Evolutionary conservation across 2,113 vertebrate species (phyloP).

Genomic region (Nesospiza acunhae): DNA sequence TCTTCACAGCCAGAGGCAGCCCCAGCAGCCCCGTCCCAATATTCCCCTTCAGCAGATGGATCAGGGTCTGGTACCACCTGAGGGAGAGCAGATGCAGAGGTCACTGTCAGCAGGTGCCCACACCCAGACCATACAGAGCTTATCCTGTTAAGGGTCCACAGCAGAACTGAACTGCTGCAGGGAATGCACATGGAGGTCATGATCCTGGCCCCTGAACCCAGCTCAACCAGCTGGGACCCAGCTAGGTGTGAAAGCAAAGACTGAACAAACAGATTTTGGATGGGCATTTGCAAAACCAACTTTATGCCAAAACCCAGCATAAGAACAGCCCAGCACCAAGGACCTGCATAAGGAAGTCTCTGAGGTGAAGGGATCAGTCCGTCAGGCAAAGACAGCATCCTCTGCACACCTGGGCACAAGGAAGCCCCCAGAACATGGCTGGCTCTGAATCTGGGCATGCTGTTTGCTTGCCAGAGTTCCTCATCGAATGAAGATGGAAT

Average conservation of each 20-base stretch:
- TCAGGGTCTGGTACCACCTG: slow-evolving; percentile 91
- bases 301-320: not conserved
- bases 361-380: not conserved
- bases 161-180: not conserved
- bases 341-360: not conserved
- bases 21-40: slow-evolving; percentile 92
- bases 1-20: slow-evolving; percentile 92
- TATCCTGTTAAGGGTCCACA: not conserved
- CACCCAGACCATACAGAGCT: not conserved
- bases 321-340: not conserved
- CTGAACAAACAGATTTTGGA: not conserved
- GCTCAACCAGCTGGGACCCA: accelerated
- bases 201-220: not conserved
- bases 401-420: not conserved
- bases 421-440: not conserved
- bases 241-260: not conserved
- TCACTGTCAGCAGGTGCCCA: not conserved
- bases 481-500: accelerated
- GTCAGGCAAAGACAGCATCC: not conserved
- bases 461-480: not conserved
- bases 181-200: accelerated
- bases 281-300: not conserved
- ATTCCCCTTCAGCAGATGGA: slow-evolving; percentile 95
- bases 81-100: not conserved
- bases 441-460: not conserved